phyloP scores from a whole-genome alignment of 2,113 vertebrate species.

The Daboia siamensis region DNA sequence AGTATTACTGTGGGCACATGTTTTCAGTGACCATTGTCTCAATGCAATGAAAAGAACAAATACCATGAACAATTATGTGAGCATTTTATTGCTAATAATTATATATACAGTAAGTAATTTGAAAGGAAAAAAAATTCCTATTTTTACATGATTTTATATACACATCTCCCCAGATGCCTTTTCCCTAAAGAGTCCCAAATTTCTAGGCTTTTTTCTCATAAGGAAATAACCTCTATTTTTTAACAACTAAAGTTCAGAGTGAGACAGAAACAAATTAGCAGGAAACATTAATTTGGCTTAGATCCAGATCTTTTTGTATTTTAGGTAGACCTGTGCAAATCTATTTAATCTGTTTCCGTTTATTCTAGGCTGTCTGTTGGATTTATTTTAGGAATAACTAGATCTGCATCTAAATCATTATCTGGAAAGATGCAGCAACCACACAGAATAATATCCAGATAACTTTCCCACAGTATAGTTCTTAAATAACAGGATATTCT shows the following conservation, averaged over 20 bases:
- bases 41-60: background rate
- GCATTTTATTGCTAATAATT: background rate
- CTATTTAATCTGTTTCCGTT: background rate
- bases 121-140: background rate
- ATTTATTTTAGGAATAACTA: background rate
- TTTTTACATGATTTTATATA: background rate
- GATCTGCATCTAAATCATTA: background rate
- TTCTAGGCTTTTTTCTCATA: background rate
- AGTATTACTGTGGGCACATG: background rate
- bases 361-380: background rate
- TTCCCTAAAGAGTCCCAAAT: background rate
- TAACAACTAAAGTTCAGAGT: background rate
- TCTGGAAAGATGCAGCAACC: background rate
- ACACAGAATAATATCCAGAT: background rate
- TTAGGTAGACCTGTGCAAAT: background rate
- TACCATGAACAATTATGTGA: background rate
- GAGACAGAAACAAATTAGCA: background rate
- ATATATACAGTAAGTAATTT: background rate
- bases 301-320: background rate
- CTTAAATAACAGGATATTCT: background rate
- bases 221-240: background rate
- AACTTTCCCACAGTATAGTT: background rate
- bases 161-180: background rate
- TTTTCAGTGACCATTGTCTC: background rate
- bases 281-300: background rate